phyloP scores from a whole-genome alignment of 2,888 invertebrate genomes.

The Apeira syringaria region DNA sequence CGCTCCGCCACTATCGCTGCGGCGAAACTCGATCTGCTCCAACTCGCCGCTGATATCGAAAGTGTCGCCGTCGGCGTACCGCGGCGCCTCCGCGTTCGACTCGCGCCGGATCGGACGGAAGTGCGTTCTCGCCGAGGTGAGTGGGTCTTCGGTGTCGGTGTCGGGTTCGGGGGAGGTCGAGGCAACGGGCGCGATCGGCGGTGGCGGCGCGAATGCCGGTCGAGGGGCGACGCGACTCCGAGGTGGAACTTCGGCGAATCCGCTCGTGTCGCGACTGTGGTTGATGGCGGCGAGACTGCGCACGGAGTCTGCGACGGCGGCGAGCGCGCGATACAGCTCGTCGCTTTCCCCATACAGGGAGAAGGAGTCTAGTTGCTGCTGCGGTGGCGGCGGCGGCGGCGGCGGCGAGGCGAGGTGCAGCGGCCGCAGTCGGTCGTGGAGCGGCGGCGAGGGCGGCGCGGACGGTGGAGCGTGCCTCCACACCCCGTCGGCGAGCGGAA shows the following conservation, averaged over 20 bases:
- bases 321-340: slow-evolving; percentile 65
- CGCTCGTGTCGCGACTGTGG: slow-evolving; percentile 84
- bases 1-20: slow-evolving; percentile 86
- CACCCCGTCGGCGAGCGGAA: slow-evolving; percentile 68
- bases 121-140: slow-evolving; percentile 91
- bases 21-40: slow-evolving; percentile 86
- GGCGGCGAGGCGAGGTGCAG: slow-evolving; percentile 58
- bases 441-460: too few species aligned
- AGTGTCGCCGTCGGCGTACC: slow-evolving; percentile 88
- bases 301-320: slow-evolving; percentile 63
- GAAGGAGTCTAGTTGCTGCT: slow-evolving; percentile 53
- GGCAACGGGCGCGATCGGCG: slow-evolving; percentile 63
- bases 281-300: slow-evolving; percentile 84
- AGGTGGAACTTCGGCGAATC: slow-evolving; percentile 84
- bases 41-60: slow-evolving; percentile 86
- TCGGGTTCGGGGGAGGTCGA: slow-evolving; percentile 43
- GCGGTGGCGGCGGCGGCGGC: slow-evolving; percentile 50
- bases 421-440: slow-evolving; percentile 40
- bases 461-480: too few species aligned
- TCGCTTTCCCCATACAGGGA: slow-evolving; percentile 65
- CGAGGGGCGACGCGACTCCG: slow-evolving; percentile 72
- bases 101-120: slow-evolving; percentile 91
- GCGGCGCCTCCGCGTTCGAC: slow-evolving; percentile 53
- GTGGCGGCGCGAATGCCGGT: slow-evolving; percentile 59
- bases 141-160: slow-evolving; percentile 85